Evolutionary conservation across 2,797 vertebrate species (phyloP).

Genomic region (Amblyopsis hoosieri): DNA sequence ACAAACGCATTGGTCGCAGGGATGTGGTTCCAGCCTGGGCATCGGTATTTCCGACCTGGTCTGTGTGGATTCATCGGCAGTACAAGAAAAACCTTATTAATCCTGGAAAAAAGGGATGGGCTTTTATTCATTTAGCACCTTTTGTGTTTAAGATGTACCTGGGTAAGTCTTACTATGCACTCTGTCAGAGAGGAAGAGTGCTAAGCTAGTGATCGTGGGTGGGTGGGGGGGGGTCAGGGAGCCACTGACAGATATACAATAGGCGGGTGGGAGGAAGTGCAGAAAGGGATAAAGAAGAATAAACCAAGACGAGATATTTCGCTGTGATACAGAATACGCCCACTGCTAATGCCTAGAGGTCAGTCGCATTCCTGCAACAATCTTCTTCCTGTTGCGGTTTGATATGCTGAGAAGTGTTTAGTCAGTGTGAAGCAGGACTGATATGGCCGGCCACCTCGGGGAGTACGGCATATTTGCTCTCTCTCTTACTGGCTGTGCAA

Average conservation of each 20-base stretch:
- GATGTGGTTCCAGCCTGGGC: too few species aligned
- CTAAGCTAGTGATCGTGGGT: constrained; percentile 10
- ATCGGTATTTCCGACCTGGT: too few species aligned
- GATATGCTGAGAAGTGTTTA: constrained; percentile 23
- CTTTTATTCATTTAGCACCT: too few species aligned
- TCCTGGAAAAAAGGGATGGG: too few species aligned
- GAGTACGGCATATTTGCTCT: neutral
- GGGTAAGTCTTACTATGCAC: neutral
- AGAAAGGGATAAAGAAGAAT: neutral
- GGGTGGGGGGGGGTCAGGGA: neutral
- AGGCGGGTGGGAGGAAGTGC: constrained; percentile 25
- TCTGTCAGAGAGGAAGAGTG: constrained; percentile 10
- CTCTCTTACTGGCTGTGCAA: constrained; percentile 11
- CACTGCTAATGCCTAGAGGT: constrained; percentile 40
- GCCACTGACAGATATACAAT: neutral
- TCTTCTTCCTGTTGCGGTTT: constrained; percentile 1
- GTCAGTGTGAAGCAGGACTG: constrained; percentile 17
- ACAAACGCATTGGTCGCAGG: too few species aligned
- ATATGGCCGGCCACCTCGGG: constrained; percentile 2
- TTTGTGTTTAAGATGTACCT: too few species aligned
- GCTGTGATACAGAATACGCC: constrained; percentile 12
- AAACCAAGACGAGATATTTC: neutral
- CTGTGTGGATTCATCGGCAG: too few species aligned
- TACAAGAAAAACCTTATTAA: too few species aligned
- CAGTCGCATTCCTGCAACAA: constrained; percentile 37